A percentile compares a stretch with the other conserved stretches of the same genome.
These are phyloP conservation scores for Anastrepha obliqua DNA, from an alignment of 1,140 invertebrate genomes.

Conservation along the genomic window DNA sequence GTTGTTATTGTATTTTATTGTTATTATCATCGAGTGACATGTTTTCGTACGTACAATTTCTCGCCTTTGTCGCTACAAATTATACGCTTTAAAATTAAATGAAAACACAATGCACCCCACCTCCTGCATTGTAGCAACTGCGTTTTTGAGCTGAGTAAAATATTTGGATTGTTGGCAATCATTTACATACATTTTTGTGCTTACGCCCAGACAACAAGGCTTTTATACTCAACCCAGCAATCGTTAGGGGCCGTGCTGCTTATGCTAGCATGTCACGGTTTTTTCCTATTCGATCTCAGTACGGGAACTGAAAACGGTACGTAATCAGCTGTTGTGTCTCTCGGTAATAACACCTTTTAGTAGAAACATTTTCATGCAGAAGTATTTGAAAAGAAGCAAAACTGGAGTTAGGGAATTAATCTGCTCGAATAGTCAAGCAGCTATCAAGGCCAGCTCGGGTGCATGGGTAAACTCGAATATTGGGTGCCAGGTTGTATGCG, in stretches of 20 bases:
- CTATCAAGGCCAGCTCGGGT: no score
- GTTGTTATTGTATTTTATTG: slow-evolving; percentile 46
- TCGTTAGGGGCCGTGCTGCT: background rate
- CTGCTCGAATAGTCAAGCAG: no score
- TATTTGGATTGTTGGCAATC: background rate
- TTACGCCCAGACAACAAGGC: background rate
- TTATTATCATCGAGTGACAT: slow-evolving; percentile 47
- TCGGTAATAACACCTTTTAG: no score
- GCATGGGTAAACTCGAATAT: no score
- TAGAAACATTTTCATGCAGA: no score
- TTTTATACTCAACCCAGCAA: background rate
- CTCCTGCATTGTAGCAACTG: background rate
- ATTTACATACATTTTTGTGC: background rate
- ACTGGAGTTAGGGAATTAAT: no score
- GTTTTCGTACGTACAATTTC: slow-evolving; percentile 4
- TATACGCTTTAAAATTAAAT: slow-evolving; percentile 46
- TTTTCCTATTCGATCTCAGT: no score
- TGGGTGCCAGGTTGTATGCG: no score
- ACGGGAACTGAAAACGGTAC: no score
- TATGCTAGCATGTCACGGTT: no score
- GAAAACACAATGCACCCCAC: slow-evolving; percentile 10
- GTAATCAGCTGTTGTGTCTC: no score
- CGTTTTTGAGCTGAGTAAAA: background rate
- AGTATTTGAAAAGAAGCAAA: no score
- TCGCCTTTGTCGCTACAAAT: slow-evolving; percentile 47